A percentile compares a stretch with the other conserved stretches of the same genome.
phyloP scores from a whole-genome alignment of 2,113 vertebrate genomes.

The Hystrix brachyura region DNA sequence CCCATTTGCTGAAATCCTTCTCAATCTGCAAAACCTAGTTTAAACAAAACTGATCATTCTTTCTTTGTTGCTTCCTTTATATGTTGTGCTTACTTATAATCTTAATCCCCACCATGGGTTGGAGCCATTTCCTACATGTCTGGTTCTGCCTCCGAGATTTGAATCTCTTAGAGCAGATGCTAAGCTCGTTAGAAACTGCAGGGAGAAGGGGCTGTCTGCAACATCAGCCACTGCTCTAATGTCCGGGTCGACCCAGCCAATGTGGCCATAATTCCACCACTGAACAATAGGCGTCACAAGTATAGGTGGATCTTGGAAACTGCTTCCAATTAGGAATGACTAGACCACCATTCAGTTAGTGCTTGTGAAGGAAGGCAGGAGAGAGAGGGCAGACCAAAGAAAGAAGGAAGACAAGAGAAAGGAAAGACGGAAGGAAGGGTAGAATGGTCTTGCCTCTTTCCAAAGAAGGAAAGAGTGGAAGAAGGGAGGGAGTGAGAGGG shows the following conservation, averaged over 20 bases:
- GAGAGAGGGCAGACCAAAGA: neutral
- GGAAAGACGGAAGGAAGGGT: neutral
- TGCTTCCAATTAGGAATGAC: neutral
- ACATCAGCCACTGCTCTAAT: neutral
- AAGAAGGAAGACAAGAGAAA: too few relatives aligned
- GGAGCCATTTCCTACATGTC: constrained; percentile 30
- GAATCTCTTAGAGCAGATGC: constrained; percentile 55
- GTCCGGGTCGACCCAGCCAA: neutral
- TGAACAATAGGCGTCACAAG: neutral
- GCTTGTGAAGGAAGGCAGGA: neutral
- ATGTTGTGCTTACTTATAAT: neutral
- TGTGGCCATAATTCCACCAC: neutral
- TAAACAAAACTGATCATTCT: neutral
- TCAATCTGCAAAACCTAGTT: neutral
- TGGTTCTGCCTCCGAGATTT: neutral
- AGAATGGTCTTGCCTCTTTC: neutral
- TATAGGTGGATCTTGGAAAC: neutral
- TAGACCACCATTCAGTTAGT: neutral
- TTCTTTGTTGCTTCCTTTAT: neutral
- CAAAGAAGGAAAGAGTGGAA: neutral
- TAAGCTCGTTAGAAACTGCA: constrained; percentile 53
- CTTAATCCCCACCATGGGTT: neutral
- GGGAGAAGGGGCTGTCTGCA: neutral
- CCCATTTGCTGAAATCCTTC: neutral
- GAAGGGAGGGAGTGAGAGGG: too few relatives aligned